phyloP scores from a whole-genome alignment of 92 coral and sea anemone species.

The Virgularia gustaviana region DNA sequence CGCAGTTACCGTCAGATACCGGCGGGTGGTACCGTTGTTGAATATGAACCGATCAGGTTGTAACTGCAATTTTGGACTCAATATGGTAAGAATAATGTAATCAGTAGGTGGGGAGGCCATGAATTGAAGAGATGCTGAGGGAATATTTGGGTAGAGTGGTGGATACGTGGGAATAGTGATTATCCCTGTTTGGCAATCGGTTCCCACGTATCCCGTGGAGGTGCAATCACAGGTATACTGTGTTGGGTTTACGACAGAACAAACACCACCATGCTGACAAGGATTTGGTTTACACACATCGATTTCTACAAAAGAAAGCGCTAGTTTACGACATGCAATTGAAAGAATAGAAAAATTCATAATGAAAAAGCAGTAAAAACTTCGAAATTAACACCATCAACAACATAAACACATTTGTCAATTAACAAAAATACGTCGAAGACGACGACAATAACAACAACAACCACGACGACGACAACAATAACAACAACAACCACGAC shows the following conservation, averaged over 20 bases:
- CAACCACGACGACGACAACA: too few species aligned
- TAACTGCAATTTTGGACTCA: not conserved
- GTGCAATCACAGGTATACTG: constrained; percentile 57
- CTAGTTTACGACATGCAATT: too few species aligned
- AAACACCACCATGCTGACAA: constrained; percentile 57
- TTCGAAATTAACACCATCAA: too few species aligned
- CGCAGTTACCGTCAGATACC: constrained; percentile 54
- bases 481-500: too few species aligned
- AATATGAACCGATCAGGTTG: not conserved
- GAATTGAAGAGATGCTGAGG: constrained; percentile 37
- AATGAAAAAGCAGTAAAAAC: too few species aligned
- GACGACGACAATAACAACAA: too few species aligned
- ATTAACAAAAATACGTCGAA: too few species aligned
- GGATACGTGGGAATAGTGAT: constrained; percentile 58
- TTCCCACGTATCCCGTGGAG: constrained; percentile 57
- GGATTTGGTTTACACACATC: constrained; percentile 62
- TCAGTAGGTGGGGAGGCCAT: constrained; percentile 50
- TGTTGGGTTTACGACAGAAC: constrained; percentile 38
- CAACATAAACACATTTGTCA: too few species aligned
- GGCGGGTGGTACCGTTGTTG: not conserved
- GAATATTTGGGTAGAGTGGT: constrained; percentile 1
- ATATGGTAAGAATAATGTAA: constrained; percentile 25
- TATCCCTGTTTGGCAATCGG: constrained; percentile 51
- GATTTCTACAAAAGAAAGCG: constrained; percentile 39
- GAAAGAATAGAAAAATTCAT: too few species aligned